phyloP scores from a whole-genome alignment of 2,888 invertebrate species.

The Furcula furcula region DNA sequence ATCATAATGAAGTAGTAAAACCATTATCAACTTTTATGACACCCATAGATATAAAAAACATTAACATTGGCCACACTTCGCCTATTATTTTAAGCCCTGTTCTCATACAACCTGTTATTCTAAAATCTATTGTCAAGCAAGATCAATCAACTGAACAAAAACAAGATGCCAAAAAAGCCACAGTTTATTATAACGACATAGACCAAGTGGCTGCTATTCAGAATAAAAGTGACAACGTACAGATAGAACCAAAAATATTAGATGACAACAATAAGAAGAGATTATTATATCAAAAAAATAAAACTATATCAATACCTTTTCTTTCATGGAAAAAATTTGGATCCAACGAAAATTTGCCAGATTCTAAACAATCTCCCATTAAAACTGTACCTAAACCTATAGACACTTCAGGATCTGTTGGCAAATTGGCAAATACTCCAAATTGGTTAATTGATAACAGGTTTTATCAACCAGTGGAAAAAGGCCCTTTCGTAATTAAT shows the following conservation, averaged over 20 bases:
- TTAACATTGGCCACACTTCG: constrained; percentile 38
- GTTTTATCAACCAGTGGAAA: constrained; percentile 67
- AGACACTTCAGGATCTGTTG: constrained; percentile 37
- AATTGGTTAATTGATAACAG: constrained; percentile 63
- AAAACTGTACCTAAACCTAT: constrained; percentile 28
- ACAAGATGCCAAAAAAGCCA: constrained; percentile 41
- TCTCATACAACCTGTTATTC: constrained; percentile 60
- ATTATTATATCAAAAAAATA: constrained; percentile 61
- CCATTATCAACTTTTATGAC: constrained; percentile 51
- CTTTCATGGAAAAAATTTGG: constrained; percentile 48
- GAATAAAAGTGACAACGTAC: constrained; percentile 17
- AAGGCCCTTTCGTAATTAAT: constrained; percentile 63
- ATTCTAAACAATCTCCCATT: constrained; percentile 35
- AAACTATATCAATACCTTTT: constrained; percentile 51
- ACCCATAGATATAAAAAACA: constrained; percentile 53
- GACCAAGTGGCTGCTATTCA: constrained; percentile 51
- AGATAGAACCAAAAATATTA: constrained; percentile 16
- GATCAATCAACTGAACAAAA: constrained; percentile 13
- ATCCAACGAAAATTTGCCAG: constrained; percentile 43
- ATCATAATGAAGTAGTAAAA: constrained; percentile 27
- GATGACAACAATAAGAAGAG: constrained; percentile 38
- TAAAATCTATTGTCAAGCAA: constrained; percentile 35
- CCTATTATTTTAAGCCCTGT: constrained; percentile 69
- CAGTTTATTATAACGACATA: constrained; percentile 67
- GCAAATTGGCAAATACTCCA: constrained; percentile 57